Base-by-base conservation (phyloP, 2,888 invertebrate species). In the Ormyrus labotus region DNA sequence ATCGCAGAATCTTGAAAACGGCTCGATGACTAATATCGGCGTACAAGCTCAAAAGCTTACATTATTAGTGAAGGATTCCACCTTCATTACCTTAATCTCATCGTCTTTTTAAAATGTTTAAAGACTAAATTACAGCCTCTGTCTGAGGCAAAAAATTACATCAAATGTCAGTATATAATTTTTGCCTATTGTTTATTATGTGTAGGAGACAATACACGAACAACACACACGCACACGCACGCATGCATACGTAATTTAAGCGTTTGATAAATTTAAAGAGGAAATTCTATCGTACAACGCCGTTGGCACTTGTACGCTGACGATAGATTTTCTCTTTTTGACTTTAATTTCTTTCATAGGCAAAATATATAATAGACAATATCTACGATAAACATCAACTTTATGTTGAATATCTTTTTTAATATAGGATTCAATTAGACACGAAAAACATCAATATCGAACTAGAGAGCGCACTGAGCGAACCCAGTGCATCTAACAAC, bases 401-500 rank as follows among this genome's bases (percentile, higher is more conserved):
- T 67, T 45, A 76, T 68, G 57, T 75, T 74, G 11, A 80, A 65
- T 71, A 64, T 10, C 50, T 80, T 48, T 51, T 65, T 71, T 63
- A 80, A 50, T 80, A 65, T 51, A 64, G 64, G 19, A 34, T 7
- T 64, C 57, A 67, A 78, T 69, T 10, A 73, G 72, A 81, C 57
- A 80, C 70, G 69, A 74, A 82, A 80, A 83, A 84, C 82, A 83
- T 78, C 83, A 5, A 84, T 84, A 84, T 84, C 84, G 84, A 84
- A 84, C 84, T 83, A 84, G 74, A 81, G 82, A 84, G 77, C 81
- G 65, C 76, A 61, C 76, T 51, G 60, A 71, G 61, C 45, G 10
- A 2, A 34, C 57, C 19, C 65, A 61, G 61, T 50, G 67, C 75
- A 65, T 78, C 71, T 78, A 78, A 74, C 64, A 70, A 80, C 72